phyloP scores from a whole-genome alignment of 92 coral and sea anemone genomes.

The Palythoa grandis region DNA sequence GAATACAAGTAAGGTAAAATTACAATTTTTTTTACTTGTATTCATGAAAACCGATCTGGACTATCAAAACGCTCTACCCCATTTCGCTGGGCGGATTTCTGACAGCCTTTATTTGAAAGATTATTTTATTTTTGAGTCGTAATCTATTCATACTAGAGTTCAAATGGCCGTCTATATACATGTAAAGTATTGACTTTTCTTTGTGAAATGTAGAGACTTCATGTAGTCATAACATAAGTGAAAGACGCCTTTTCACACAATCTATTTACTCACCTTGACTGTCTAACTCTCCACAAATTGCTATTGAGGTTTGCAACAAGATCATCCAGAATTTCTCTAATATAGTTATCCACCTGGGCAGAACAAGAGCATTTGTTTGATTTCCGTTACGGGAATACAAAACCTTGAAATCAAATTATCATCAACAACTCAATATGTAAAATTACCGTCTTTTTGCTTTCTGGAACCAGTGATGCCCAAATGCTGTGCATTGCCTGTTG shows the following conservation, averaged over 20 bases:
- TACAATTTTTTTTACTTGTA: too few species aligned
- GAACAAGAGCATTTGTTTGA: too few species aligned
- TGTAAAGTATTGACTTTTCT: too few species aligned
- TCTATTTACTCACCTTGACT: conserved; percentile 70
- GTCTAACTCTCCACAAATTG: conserved; percentile 89
- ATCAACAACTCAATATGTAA: neutral
- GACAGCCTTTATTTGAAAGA: too few species aligned
- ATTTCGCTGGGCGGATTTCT: too few species aligned
- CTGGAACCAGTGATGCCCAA: conserved; percentile 96
- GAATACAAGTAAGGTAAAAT: too few species aligned
- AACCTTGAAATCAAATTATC: neutral
- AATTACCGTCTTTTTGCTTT: conserved; percentile 79
- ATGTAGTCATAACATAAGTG: neutral
- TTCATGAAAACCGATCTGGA: too few species aligned
- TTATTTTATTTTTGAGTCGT: too few species aligned
- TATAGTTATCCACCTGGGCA: conserved; percentile 69
- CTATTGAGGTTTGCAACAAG: conserved; percentile 84
- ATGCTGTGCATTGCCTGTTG: conserved; percentile 98
- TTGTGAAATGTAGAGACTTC: too few species aligned
- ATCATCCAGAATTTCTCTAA: conserved; percentile 86
- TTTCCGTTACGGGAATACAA: neutral
- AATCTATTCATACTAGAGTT: too few species aligned
- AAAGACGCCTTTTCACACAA: neutral
- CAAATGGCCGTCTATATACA: too few species aligned
- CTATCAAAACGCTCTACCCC: too few species aligned